Evolutionary conservation across 2,113 vertebrate genomes (phyloP), one percentile per base, ranked within the genome.

Genomic region (Nothoprocta perdicaria): DNA sequence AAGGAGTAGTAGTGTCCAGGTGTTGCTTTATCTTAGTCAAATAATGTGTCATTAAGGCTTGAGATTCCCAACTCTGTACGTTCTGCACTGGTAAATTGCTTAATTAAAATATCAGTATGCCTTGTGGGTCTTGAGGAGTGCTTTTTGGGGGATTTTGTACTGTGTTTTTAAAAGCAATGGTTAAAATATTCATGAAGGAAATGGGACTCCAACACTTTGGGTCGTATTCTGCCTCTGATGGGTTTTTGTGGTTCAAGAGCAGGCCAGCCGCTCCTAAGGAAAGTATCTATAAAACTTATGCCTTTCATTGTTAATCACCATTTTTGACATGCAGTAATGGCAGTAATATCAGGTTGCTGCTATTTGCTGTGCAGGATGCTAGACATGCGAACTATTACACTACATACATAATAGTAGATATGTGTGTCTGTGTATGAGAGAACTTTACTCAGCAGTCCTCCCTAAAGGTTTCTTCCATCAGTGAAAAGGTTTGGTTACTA

Each of bases 131-230:
- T 16, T 35, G 53, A 58, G 18, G 10, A 14, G 0, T 35, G 8
- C 26, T 12, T 3, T 8, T 23, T 24, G 7, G 45, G 55, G 11
- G 31, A 14, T 48, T 71, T 72, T 11, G 1, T 17, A 0, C 6
- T 40, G 26, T 0, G 0, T 40, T 80, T 81, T 86, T 22, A 50
- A 72, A 19, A 4, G 2, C 4, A 3, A 5, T 1, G 3, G 12
- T 79, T 71, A 10, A 63, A 78, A 71, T 46, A 50, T 27, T n/a
- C 1, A 0, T 21, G 9, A 17, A 45, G 55, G 63, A 77, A 7
- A 48, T 33, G 10, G 2, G 15, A 24, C 4, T n/a, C 50, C 10
- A 48, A 16, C 16, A 2, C 33, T 38, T 26, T 10, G 27, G 31
- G 10, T 12, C 3, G 3, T 1, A 0, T 24, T 53, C 14, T n/a